Evolutionary conservation across 1,140 invertebrate genomes (phyloP), one percentile per base, ranked within the genome.

Genomic region (Drepana arcuata): DNA sequence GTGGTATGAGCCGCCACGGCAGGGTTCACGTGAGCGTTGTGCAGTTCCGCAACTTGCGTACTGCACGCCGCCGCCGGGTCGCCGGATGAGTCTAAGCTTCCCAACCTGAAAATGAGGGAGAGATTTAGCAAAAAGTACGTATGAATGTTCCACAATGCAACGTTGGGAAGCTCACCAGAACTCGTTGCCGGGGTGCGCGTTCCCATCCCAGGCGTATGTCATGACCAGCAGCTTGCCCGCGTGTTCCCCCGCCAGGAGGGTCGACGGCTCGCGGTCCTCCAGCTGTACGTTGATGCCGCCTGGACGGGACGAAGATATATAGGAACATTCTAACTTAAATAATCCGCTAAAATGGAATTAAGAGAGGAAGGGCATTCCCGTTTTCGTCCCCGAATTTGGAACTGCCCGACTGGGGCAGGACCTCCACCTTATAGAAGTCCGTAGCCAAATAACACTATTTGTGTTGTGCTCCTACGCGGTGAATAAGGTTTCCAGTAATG

Each of bases 151-250:
- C 10, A 26, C 24, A 2, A 26, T 3, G 24, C 18, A 9, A 21
- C 18, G 9, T 4, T 5, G 18, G 9, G 4, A 21, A 21, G 9
- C 18, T 21, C 4, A 83, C 86, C 87, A 88, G 48, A 85, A 88
- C 35, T 88, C 87, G 40, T 86, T 88, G 49, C 89, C 89, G 1
- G 89, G 89, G 34, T 89, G 78, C 1, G 89, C 83, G 51, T 91
- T 91, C 5, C 87, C 86, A 59, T 91, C 89, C 86, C 88, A 89
- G 0, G 90, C 87, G 47, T 91, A 91, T 1, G 86, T 89, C 2
- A 89, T 85, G 6, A 91, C 83, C 29, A 89, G 55, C 1, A 89
- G 55, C 56, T 88, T 88, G 14, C 83, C 85, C 14, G 52, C 63
- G 28, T 87, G 64, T 21, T 68, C 66, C 7, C 77, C 75, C 0